A percentile compares a stretch with the other conserved stretches of the same genome.
Conservation (phyloP, 2,888 invertebrate species). For the Luperina nickerlii region DNA sequence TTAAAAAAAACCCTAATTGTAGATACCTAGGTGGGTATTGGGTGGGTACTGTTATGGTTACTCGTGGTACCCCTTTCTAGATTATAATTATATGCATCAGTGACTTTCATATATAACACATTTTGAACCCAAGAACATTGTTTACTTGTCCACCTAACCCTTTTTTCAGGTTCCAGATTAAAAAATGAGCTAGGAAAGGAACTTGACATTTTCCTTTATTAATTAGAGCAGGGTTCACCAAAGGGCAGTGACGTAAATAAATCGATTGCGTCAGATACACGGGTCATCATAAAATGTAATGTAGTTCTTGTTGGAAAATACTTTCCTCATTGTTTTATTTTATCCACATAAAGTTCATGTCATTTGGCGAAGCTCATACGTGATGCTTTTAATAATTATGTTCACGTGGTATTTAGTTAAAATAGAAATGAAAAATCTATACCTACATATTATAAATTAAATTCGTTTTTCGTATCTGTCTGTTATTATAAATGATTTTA, state of each 20-base stretch:
- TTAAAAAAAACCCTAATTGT: neutral
- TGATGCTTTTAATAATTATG: neutral
- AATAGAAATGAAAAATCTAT: neutral
- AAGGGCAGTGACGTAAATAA: slow-evolving; percentile 32
- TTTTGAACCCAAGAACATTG: neutral
- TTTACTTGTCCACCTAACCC: neutral
- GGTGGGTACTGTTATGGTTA: too few relatives aligned
- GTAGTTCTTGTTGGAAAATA: slow-evolving; percentile 15
- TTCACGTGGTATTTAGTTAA: neutral
- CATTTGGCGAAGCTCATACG: neutral
- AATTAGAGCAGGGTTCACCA: slow-evolving; percentile 12
- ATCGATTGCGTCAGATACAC: slow-evolving; percentile 11
- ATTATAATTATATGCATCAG: slow-evolving; percentile 8
- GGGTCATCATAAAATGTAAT: slow-evolving; percentile 11
- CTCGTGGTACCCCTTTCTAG: neutral
- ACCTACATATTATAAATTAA: too few relatives aligned
- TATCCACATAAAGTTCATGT: neutral
- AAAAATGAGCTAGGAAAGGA: neutral
- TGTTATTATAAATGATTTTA: neutral
- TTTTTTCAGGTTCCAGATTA: neutral
- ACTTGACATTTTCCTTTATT: slow-evolving; percentile 25
- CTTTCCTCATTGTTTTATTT: slow-evolving; percentile 1
- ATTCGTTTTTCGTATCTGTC: neutral
- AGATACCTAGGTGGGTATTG: neutral
- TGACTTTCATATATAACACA: slow-evolving; percentile 3